Conservation (phyloP, 2,113 vertebrate species). For the Tetrao urogallus region DNA sequence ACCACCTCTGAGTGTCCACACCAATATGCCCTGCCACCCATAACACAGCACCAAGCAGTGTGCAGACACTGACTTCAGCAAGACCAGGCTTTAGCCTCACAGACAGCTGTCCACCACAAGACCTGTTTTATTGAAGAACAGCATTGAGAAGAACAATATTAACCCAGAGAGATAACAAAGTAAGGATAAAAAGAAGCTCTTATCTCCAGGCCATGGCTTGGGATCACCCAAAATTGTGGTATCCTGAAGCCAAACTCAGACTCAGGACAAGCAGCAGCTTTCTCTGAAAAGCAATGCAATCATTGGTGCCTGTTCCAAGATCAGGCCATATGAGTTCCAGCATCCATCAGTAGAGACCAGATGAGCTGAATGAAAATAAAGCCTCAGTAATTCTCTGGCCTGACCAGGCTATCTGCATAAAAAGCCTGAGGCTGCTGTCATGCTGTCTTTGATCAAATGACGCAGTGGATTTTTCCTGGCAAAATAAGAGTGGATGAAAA, state of each 20-base stretch:
- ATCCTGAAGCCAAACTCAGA: neutral
- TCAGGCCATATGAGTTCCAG: neutral
- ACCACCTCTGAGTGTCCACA: neutral
- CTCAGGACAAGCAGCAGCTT: neutral
- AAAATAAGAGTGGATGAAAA: neutral
- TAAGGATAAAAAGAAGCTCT: neutral
- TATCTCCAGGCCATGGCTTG: neutral
- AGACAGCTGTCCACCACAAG: neutral
- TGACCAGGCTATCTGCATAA: neutral
- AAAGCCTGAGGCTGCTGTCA: neutral
- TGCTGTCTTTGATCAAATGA: neutral
- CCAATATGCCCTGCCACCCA: rapidly evolving
- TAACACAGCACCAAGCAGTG: neutral
- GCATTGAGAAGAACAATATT: neutral
- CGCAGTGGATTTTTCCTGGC: neutral
- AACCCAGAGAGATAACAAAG: neutral
- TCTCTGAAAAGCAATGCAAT: neutral
- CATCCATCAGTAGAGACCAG: neutral
- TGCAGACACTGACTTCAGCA: neutral
- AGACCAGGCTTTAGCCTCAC: rapidly evolving
- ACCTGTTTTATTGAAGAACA: neutral
- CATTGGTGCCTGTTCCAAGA: neutral
- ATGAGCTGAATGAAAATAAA: neutral
- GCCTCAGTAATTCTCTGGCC: neutral
- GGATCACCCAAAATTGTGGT: neutral